Percentiles rank a stretch among this genome's conserved stretches.
Conservation (phyloP, 2,113 vertebrate genomes). For the Microtus richardsoni region DNA sequence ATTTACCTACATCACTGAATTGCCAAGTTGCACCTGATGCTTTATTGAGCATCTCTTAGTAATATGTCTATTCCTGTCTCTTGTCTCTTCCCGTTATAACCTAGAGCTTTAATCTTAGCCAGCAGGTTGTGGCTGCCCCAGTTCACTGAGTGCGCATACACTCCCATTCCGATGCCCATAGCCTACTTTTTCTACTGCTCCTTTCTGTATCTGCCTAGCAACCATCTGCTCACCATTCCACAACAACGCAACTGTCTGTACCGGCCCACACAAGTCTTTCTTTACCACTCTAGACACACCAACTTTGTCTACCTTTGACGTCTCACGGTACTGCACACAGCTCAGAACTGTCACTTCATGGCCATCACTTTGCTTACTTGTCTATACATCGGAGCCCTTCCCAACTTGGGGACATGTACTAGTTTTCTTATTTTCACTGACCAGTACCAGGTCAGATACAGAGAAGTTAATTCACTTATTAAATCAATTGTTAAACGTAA, state of each 20-base stretch:
- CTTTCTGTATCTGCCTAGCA: neutral
- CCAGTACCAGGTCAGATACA: neutral
- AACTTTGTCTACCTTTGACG: neutral
- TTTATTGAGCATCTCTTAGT: neutral
- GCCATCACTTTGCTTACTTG: neutral
- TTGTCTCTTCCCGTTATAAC: neutral
- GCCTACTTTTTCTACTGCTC: neutral
- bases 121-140: neutral
- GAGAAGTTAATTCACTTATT: neutral
- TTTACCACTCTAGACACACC: too few species aligned
- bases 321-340: neutral
- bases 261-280: neutral
- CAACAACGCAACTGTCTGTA: neutral
- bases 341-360: neutral
- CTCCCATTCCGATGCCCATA: neutral
- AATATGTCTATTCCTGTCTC: neutral
- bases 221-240: neutral
- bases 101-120: neutral
- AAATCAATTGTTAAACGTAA: constrained; percentile 3
- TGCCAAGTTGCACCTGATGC: neutral
- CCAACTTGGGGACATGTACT: neutral
- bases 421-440: neutral
- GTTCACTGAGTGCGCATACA: neutral
- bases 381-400: neutral
- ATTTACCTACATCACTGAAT: neutral